These are phyloP conservation scores for Cirrhinus molitorella DNA, from an alignment of 2,797 vertebrate genomes.

Conservation along the genomic window DNA sequence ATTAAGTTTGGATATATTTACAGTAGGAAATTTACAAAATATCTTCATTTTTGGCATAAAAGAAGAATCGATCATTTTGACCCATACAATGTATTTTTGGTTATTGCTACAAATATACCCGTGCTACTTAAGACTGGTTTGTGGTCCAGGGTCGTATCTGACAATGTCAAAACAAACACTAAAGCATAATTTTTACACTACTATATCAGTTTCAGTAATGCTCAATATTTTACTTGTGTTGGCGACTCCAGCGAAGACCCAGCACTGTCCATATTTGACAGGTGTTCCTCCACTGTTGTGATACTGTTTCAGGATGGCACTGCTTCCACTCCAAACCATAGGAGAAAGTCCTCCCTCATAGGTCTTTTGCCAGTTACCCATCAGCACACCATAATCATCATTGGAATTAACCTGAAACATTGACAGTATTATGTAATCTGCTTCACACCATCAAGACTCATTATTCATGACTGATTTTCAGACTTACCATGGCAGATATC, in stretches of 20 bases:
- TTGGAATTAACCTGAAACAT: conserved; percentile 82
- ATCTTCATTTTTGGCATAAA: too few species aligned
- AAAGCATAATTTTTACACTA: too few species aligned
- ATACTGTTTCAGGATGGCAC: conserved; percentile 86
- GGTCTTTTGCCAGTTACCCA: conserved; percentile 87
- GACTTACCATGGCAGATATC: conserved; percentile 87
- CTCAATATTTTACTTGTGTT: conserved; percentile 76
- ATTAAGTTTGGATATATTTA: too few species aligned
- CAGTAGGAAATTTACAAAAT: too few species aligned
- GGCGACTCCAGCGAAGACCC: conserved; percentile 88
- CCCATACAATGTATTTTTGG: too few species aligned
- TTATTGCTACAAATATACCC: too few species aligned
- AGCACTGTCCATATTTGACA: conserved; percentile 89
- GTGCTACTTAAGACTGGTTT: too few species aligned
- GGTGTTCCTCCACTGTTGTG: conserved; percentile 72
- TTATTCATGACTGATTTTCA: neutral
- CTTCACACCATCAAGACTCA: neutral
- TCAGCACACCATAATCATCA: conserved; percentile 85
- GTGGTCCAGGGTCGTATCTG: too few species aligned
- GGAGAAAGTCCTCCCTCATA: conserved; percentile 83
- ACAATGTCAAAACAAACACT: too few species aligned
- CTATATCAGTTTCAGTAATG: neutral
- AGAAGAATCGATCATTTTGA: too few species aligned
- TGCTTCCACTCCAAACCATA: conserved; percentile 86
- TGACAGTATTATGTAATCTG: neutral